phyloP scores from a whole-genome alignment of 1,140 invertebrate species.

The Pinna nobilis region DNA sequence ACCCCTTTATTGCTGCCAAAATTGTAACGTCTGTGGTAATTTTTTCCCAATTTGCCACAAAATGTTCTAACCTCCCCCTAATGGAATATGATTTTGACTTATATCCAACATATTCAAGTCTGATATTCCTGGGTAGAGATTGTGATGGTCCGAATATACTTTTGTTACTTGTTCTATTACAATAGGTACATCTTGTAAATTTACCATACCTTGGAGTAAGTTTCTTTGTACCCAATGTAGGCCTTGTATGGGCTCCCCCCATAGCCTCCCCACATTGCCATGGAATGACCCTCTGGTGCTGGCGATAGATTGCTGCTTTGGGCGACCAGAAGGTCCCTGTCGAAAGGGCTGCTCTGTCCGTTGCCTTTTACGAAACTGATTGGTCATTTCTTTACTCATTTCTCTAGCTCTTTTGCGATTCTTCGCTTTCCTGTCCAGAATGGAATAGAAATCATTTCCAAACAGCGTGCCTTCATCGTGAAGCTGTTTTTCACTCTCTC shows the following conservation, averaged over 20 bases:
- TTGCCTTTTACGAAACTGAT: background rate
- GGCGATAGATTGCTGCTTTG: background rate
- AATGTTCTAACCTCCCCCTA: background rate
- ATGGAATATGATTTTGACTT: background rate
- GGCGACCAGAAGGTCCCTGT: background rate
- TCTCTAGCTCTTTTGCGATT: background rate
- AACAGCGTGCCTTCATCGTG: background rate
- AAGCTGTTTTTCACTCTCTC: background rate
- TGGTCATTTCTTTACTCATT: background rate
- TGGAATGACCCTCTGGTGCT: background rate
- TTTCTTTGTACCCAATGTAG: background rate
- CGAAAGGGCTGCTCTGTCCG: slow-evolving; percentile 3
- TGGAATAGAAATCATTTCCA: background rate
- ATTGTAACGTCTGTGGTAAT: background rate
- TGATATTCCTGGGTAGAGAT: background rate
- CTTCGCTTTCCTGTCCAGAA: background rate
- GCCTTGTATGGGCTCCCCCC: background rate
- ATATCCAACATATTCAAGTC: background rate
- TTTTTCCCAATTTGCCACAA: background rate
- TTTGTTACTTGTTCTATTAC: background rate
- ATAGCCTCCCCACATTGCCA: background rate
- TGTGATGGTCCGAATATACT: background rate
- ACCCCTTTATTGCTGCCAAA: background rate
- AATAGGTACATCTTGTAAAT: background rate
- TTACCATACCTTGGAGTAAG: background rate